Percentiles rank a stretch among this genome's conserved stretches.
Evolutionary conservation across 2,113 vertebrate species (phyloP).

Genomic region (Sander lucioperca): DNA sequence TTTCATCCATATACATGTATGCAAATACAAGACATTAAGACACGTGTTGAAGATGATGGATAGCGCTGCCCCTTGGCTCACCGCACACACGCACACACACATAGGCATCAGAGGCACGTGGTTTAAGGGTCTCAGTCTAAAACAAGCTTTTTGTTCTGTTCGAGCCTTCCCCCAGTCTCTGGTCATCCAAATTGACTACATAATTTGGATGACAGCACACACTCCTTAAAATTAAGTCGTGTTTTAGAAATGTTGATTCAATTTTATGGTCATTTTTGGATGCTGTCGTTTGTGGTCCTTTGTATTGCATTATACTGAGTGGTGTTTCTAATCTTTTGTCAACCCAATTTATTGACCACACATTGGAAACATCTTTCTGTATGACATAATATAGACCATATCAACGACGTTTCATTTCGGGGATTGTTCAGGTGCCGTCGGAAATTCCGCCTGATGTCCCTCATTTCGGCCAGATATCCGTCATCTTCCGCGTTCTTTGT

Average conservation of each 20-base stretch:
- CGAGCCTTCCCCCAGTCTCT: background rate
- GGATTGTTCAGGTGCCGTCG: too few species aligned
- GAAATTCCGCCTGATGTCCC: too few species aligned
- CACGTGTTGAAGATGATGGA: constrained; percentile 48
- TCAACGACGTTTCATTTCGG: too few species aligned
- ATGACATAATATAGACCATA: background rate
- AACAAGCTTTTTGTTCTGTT: constrained; percentile 41
- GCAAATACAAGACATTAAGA: constrained; percentile 13
- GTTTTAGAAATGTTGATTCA: background rate
- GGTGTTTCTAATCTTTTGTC: background rate
- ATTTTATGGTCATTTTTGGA: background rate
- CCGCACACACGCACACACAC: background rate
- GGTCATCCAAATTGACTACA: background rate
- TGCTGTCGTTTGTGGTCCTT: background rate
- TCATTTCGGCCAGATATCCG: too few species aligned
- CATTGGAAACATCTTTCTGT: background rate
- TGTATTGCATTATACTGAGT: background rate
- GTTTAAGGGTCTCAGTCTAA: constrained; percentile 27
- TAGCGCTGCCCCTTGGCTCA: constrained; percentile 4
- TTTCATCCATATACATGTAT: background rate
- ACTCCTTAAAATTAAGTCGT: background rate
- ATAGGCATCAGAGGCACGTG: background rate
- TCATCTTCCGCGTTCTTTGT: too few species aligned
- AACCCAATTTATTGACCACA: background rate
- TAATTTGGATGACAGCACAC: constrained; percentile 6